Evolutionary conservation across 2,888 invertebrate genomes (phyloP).

Genomic region (Phyllotreta cruciferae): DNA sequence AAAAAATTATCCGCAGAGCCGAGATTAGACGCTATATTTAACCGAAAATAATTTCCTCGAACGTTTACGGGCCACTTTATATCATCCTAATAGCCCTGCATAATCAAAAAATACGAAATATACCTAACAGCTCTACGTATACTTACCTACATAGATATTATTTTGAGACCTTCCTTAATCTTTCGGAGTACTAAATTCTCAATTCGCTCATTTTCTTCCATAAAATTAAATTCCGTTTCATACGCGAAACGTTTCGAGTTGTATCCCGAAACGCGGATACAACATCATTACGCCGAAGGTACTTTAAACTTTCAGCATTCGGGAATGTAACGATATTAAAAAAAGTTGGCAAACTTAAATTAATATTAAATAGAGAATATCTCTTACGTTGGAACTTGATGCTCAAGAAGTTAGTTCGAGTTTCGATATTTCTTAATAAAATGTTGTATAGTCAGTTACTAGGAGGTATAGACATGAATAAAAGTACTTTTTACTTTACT

Average conservation of each 20-base stretch:
- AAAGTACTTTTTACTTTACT: too few relatives aligned
- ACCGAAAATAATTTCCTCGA: conserved; percentile 50
- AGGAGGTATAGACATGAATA: too few relatives aligned
- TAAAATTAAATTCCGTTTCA: conserved; percentile 57
- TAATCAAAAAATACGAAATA: conserved; percentile 59
- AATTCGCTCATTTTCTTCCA: conserved; percentile 55
- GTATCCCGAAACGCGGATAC: conserved; percentile 38
- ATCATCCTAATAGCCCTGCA: conserved; percentile 39
- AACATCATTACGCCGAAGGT: conserved; percentile 43
- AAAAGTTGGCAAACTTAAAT: conserved; percentile 43
- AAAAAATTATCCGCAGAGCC: conserved; percentile 30
- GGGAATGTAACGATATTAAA: conserved; percentile 41
- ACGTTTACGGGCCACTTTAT: conserved; percentile 51
- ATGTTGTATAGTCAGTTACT: too few relatives aligned
- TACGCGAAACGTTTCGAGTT: conserved; percentile 45
- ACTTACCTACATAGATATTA: too few relatives aligned
- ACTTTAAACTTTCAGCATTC: conserved; percentile 43
- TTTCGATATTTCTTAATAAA: conserved; percentile 8
- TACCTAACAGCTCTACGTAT: conserved; percentile 59
- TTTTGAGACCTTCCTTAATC: conserved; percentile 61
- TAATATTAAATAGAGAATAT: conserved; percentile 41
- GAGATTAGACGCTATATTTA: conserved; percentile 34
- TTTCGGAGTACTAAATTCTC: conserved; percentile 58
- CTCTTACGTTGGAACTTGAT: conserved; percentile 24
- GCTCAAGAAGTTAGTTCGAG: not conserved